Percentiles rank a stretch among this genome's conserved stretches.
phyloP scores from a whole-genome alignment of 2,797 vertebrate species.

The Catamblyrhynchus diadema region DNA sequence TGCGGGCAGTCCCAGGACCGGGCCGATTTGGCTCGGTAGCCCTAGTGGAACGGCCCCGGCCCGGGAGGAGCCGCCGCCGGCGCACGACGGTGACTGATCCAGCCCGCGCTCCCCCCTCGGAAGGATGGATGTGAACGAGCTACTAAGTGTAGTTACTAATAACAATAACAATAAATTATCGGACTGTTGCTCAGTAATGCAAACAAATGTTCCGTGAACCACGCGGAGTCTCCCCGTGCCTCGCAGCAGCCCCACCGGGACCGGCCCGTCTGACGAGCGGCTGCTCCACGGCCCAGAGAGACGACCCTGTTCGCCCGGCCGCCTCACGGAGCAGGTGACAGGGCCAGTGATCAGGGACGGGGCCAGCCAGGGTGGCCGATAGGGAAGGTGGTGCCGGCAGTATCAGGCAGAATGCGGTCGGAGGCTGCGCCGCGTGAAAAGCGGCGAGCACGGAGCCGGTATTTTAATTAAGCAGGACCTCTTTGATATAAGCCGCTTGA shows the following conservation, averaged over 20 bases:
- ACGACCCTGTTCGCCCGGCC: not conserved
- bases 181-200: not conserved
- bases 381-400: not conserved
- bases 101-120: not conserved
- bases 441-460: not conserved
- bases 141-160: constrained; percentile 51
- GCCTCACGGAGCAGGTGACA: not conserved
- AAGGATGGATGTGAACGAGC: constrained; percentile 40
- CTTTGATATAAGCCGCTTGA: constrained; percentile 30
- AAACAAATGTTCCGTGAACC: not conserved
- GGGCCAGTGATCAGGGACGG: not conserved
- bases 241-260: not conserved
- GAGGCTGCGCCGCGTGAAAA: not conserved
- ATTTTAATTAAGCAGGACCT: constrained; percentile 42
- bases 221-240: not conserved
- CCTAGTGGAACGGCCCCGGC: not conserved
- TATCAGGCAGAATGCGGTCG: not conserved
- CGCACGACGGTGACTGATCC: not conserved
- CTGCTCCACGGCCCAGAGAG: not conserved
- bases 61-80: not conserved
- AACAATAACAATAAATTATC: constrained; percentile 45
- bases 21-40: not conserved
- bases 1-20: not conserved
- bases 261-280: not conserved
- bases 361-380: not conserved